A percentile compares a stretch with the other conserved stretches of the same genome.
Evolutionary conservation across 2,888 invertebrate genomes (phyloP).

Genomic region (Abrostola tripartita): DNA sequence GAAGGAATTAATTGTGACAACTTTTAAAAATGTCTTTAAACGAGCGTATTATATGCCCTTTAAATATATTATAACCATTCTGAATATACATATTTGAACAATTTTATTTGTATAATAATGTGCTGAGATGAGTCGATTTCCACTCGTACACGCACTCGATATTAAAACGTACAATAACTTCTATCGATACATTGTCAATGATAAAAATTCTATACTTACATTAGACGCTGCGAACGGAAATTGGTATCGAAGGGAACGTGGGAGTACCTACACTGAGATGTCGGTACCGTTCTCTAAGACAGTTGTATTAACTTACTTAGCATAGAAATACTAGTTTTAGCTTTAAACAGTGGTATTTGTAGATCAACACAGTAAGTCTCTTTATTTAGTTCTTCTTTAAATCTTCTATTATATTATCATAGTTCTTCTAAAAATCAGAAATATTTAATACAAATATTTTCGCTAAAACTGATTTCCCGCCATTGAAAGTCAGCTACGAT

Average conservation of each 20-base stretch:
- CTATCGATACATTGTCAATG: slow-evolving; percentile 13
- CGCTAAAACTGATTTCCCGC: no score
- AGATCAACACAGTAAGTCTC: no score
- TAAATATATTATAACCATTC: no score
- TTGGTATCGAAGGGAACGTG: slow-evolving; percentile 18
- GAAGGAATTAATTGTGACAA: no score
- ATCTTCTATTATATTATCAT: no score
- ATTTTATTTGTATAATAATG: background rate
- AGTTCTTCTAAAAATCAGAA: no score
- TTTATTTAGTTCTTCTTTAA: no score
- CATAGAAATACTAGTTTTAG: slow-evolving; percentile 9
- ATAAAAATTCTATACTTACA: slow-evolving; percentile 11
- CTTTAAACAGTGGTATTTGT: no score
- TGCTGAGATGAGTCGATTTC: slow-evolving; percentile 3
- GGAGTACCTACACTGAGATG: background rate
- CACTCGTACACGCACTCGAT: slow-evolving; percentile 6
- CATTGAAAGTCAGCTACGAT: no score
- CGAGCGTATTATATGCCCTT: no score
- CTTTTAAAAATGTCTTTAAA: no score
- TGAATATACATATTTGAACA: background rate
- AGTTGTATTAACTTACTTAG: slow-evolving; percentile 30
- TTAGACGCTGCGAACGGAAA: slow-evolving; percentile 28
- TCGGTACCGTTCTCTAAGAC: background rate
- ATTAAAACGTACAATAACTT: slow-evolving; percentile 21
- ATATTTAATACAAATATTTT: no score